Base-by-base conservation (phyloP, 2,888 invertebrate genomes). In the Lissocephala sabroskyi region DNA sequence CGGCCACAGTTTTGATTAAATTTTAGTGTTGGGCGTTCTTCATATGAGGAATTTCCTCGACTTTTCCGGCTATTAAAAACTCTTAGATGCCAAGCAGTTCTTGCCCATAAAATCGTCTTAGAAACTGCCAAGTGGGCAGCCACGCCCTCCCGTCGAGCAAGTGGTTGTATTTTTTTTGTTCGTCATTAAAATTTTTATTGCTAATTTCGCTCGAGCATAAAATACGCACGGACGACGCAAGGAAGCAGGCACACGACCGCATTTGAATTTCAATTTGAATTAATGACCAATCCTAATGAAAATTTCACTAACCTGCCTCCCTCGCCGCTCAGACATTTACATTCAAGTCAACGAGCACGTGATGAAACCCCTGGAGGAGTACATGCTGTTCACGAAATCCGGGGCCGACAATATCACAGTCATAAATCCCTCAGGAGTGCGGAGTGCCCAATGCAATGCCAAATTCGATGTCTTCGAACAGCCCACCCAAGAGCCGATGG, bases 341-440 rank as follows among this genome's bases (percentile, higher is more conserved):
- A 90, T 96, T 52, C 91, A 93, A 85, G 91, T 96, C 52, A 94
- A 95, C 80, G 90, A 90, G 52, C 88, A 91, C 61, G 86, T 87
- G 48, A 94, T 96, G 92, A 94, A 94, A 75, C 95, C 96, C 0
- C 83, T 96, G 40, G 95, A 95, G 83, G 95, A 95, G 77, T 95
- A 95, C 83, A 95, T 95, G 94, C 85, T 94, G n/a, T 95, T 94
- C 81, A 94, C 93, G 2, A 92, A 93, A 67, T 90, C 91, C 10
- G 93, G 92, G 45, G 90, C 92, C 16, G 93, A 94, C 80, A 92
- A 92, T 62, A 93, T 95, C 16, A 91, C 93, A 49, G 94, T 93
- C n/a, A 92, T 93, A 9, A 94, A 93, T 80, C 91, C 94, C 1
- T 92, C 92, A 65, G 95, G 95, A 0, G 92, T 95, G 0, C 87